phyloP scores from a whole-genome alignment of 2,888 invertebrate species.

The Eilema depressum region DNA sequence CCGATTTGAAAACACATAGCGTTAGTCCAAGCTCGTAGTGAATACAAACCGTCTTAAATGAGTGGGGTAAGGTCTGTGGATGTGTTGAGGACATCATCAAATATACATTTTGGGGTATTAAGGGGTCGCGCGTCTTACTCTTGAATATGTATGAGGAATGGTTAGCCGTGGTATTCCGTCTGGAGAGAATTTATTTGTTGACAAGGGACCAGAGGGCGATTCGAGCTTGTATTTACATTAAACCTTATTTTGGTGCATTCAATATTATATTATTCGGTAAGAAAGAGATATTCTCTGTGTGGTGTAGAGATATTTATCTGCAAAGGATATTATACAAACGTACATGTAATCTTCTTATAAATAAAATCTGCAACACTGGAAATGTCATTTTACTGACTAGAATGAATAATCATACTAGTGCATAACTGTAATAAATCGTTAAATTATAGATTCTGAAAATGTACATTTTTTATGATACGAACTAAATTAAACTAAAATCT shows the following conservation, averaged over 20 bases:
- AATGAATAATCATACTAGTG: no score
- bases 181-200: constrained; percentile 23
- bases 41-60: constrained; percentile 66
- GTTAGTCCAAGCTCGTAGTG: constrained; percentile 52
- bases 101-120: constrained; percentile 81
- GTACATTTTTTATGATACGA: no score
- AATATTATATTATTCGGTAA: background rate
- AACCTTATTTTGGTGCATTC: background rate
- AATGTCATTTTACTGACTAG: no score
- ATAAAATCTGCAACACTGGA: no score
- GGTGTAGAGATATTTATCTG: constrained; percentile 27
- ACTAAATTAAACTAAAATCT: no score
- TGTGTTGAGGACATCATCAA: constrained; percentile 73
- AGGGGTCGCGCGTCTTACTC: constrained; percentile 57
- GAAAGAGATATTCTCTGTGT: background rate
- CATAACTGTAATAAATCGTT: no score
- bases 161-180: constrained; percentile 23
- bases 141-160: constrained; percentile 71
- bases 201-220: constrained; percentile 17
- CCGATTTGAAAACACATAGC: constrained; percentile 56
- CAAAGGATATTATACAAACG: no score
- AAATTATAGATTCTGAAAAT: no score
- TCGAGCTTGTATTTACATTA: constrained; percentile 6
- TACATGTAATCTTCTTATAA: no score
- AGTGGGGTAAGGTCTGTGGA: constrained; percentile 34